Conservation (phyloP, 2,797 vertebrate genomes). For the Tolypeutes matacus region DNA sequence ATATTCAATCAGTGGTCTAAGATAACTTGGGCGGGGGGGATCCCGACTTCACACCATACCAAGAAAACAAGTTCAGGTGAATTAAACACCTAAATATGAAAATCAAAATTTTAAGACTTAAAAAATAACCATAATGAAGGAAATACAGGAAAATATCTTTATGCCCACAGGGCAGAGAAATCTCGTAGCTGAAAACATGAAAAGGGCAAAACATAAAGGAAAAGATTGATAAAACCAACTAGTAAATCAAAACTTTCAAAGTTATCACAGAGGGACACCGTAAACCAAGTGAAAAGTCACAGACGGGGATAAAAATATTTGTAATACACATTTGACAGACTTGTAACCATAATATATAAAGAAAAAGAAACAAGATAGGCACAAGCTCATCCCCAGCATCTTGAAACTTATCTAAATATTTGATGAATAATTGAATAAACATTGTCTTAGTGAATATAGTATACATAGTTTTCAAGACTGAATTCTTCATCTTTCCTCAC, state of each 20-base stretch:
- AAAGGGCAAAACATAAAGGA: background rate
- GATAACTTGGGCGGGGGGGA: background rate
- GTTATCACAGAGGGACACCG: background rate
- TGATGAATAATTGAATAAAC: background rate
- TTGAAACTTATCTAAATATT: background rate
- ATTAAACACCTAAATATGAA: background rate
- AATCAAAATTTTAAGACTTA: background rate
- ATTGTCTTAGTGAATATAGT: background rate
- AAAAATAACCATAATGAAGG: background rate
- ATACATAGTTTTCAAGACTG: background rate
- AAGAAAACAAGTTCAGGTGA: background rate
- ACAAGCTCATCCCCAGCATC: background rate
- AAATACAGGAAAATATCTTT: background rate
- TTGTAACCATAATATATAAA: background rate
- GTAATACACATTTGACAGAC: background rate
- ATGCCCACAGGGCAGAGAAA: background rate
- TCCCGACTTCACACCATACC: background rate
- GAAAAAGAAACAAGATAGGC: background rate
- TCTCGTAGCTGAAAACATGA: constrained; percentile 6
- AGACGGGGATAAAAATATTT: background rate
- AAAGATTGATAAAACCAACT: background rate
- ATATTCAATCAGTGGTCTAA: background rate
- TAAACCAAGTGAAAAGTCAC: constrained; percentile 15
- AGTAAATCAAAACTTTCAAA: background rate
- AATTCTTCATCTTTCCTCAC: background rate